These are phyloP conservation scores for Notolabrus celidotus DNA, from an alignment of 2,797 vertebrate species.

Conservation along the genomic window DNA sequence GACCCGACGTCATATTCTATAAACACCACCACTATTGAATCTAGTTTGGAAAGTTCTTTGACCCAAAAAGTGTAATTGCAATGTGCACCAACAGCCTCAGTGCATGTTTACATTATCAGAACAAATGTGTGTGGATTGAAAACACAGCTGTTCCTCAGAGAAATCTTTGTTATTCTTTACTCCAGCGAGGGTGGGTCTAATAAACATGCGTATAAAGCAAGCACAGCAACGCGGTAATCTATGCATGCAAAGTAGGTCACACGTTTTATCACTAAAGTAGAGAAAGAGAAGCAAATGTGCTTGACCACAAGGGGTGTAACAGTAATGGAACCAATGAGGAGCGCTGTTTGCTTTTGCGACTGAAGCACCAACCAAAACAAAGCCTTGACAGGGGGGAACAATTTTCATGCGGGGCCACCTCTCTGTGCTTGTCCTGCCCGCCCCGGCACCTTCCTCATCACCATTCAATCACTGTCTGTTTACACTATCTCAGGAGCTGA, in stretches of 20 bases:
- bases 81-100: background rate
- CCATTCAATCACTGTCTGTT: constrained; percentile 88
- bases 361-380: constrained; percentile 78
- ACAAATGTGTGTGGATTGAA: constrained; percentile 54
- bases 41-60: constrained; percentile 10
- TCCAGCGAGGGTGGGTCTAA: constrained; percentile 36
- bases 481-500: constrained; percentile 84
- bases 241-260: constrained; percentile 78
- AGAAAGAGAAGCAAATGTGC: constrained; percentile 59
- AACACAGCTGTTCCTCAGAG: constrained; percentile 63
- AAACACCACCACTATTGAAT: constrained; percentile 9
- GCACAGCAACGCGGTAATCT: constrained; percentile 58
- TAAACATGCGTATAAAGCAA: no score
- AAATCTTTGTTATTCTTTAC: constrained; percentile 61
- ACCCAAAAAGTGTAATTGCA: background rate
- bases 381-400: constrained; percentile 58
- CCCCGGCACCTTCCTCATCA: constrained; percentile 82
- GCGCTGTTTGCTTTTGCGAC: constrained; percentile 79
- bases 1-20: background rate
- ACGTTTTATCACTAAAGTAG: constrained; percentile 62
- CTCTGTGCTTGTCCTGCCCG: constrained; percentile 61
- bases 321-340: constrained; percentile 73
- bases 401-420: constrained; percentile 75
- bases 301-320: constrained; percentile 65
- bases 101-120: constrained; percentile 31